Evolutionary conservation across 2,888 invertebrate species (phyloP).

Genomic region (Aphrophora alni): DNA sequence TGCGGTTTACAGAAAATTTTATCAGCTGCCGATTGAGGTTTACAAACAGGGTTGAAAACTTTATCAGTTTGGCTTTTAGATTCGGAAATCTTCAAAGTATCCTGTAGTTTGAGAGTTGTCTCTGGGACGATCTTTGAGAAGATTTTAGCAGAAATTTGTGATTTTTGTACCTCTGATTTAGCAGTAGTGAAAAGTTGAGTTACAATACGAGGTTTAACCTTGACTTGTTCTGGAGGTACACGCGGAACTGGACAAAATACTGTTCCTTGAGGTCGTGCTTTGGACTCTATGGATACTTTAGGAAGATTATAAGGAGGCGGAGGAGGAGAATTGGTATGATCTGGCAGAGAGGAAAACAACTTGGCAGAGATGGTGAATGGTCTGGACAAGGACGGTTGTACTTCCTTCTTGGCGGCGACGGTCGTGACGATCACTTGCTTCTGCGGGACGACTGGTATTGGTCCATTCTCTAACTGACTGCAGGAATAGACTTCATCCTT

Average conservation of each 20-base stretch:
- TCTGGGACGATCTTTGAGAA: neutral
- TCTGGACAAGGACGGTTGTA: neutral
- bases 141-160: neutral
- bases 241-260: neutral
- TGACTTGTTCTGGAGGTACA: neutral
- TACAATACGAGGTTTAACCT: neutral
- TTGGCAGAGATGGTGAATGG: neutral
- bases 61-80: neutral
- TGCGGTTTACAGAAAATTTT: neutral
- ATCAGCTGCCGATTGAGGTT: neutral
- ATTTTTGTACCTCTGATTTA: neutral
- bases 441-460: slow-evolving; percentile 40
- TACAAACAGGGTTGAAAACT: neutral
- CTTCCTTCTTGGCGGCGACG: slow-evolving; percentile 36
- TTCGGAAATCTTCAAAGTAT: neutral
- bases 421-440: slow-evolving; percentile 39
- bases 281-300: neutral
- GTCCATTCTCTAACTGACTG: slow-evolving; percentile 60
- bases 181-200: neutral
- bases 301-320: neutral
- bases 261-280: neutral
- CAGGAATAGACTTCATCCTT: slow-evolving; percentile 78
- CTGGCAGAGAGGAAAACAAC: slow-evolving; percentile 16
- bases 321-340: neutral
- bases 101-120: neutral